Evolutionary conservation across 2,113 vertebrate species (phyloP).

Genomic region (Apeltes quadracus): DNA sequence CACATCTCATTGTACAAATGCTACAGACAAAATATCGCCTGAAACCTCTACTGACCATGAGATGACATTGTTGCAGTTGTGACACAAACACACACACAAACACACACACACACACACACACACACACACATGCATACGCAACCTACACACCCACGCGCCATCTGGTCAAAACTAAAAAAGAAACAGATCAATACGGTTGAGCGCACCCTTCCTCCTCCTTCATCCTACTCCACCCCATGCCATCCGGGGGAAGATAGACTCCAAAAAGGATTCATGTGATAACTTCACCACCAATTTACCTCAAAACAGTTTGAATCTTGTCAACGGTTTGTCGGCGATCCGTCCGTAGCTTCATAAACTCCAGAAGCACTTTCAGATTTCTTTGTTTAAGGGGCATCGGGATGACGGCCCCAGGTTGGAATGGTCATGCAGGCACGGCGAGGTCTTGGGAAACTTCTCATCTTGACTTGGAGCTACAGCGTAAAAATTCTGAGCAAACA

Average conservation of each 20-base stretch:
- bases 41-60: no score
- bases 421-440: constrained; percentile 11
- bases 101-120: no score
- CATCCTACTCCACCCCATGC: constrained; percentile 28
- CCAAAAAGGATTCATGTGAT: constrained; percentile 1
- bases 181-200: constrained; percentile 44
- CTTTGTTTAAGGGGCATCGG: not conserved
- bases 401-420: not conserved
- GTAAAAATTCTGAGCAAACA: constrained; percentile 84
- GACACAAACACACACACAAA: no score
- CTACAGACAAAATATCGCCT: no score
- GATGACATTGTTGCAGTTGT: no score
- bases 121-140: not conserved
- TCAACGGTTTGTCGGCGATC: not conserved
- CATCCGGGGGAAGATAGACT: not conserved
- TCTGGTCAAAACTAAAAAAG: constrained; percentile 33
- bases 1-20: no score
- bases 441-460: constrained; percentile 90
- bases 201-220: constrained; percentile 22
- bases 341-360: not conserved
- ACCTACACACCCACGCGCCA: constrained; percentile 49
- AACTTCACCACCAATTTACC: not conserved
- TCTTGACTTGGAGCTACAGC: constrained; percentile 79
- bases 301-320: not conserved
- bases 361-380: not conserved